phyloP scores from a whole-genome alignment of 1,140 invertebrate species.

The Meloidogyne exigua region DNA sequence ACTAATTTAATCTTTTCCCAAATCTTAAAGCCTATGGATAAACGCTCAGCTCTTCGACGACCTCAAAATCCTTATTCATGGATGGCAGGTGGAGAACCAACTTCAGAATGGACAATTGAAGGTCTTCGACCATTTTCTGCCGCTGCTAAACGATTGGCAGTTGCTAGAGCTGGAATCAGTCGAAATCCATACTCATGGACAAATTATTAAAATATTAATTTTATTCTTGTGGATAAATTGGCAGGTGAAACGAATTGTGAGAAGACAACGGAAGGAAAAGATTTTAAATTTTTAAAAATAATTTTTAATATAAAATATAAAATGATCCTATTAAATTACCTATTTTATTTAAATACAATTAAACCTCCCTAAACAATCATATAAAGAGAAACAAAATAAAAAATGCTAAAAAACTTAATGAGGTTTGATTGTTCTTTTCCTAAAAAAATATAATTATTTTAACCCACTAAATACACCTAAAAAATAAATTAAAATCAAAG shows the following conservation, averaged over 20 bases:
- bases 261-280: background rate
- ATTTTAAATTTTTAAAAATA: too few species aligned
- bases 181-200: conserved; percentile 16
- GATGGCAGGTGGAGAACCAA: conserved; percentile 23
- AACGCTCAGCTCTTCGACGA: conserved; percentile 9
- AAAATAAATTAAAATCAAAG: too few species aligned
- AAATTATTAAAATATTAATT: conserved; percentile 9
- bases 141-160: conserved; percentile 8
- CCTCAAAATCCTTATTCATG: conserved; percentile 34
- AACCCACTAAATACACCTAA: too few species aligned
- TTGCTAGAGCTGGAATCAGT: background rate
- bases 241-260: background rate
- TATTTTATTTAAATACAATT: too few species aligned
- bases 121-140: conserved; percentile 24
- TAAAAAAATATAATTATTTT: too few species aligned
- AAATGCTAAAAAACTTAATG: too few species aligned
- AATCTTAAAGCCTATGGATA: background rate
- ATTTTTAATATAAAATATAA: too few species aligned
- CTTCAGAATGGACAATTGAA: conserved; percentile 7
- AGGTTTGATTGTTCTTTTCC: too few species aligned
- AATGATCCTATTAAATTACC: too few species aligned
- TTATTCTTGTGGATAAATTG: background rate
- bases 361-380: too few species aligned
- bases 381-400: too few species aligned
- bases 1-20: background rate